Conservation (phyloP, 2,888 invertebrate species). For the Melinopterus prodromus region DNA sequence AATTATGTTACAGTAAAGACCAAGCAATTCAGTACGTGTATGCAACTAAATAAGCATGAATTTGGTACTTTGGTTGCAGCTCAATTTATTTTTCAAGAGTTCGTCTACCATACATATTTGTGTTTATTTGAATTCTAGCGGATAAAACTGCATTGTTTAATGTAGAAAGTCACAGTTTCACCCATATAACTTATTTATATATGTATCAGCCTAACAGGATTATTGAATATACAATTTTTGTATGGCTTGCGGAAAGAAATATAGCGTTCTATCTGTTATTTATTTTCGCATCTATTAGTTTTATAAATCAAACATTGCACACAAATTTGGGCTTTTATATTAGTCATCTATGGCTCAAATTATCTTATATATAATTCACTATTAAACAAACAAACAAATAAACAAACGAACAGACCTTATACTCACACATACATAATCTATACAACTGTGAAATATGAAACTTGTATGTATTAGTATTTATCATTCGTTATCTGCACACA, state of each 20-base stretch:
- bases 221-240: background rate
- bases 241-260: slow-evolving; percentile 11
- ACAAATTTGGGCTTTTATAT: too few species aligned
- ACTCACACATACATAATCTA: background rate
- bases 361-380: too few species aligned
- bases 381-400: too few species aligned
- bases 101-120: too few species aligned
- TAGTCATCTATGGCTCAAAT: too few species aligned
- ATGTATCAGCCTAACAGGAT: background rate
- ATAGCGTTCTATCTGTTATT: background rate
- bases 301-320: too few species aligned
- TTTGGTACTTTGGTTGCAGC: too few species aligned
- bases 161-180: background rate
- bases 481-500: background rate
- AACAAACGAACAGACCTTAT: background rate
- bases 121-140: too few species aligned
- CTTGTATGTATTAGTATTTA: background rate
- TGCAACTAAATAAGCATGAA: too few species aligned
- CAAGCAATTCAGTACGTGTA: too few species aligned
- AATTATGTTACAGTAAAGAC: too few species aligned
- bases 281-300: background rate
- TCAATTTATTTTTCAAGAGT: too few species aligned
- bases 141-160: background rate
- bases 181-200: background rate
- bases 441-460: background rate